Percentiles rank a stretch among this genome's conserved stretches.
Evolutionary conservation across 2,888 invertebrate genomes (phyloP).

Genomic region (Petrophora chlorosata): DNA sequence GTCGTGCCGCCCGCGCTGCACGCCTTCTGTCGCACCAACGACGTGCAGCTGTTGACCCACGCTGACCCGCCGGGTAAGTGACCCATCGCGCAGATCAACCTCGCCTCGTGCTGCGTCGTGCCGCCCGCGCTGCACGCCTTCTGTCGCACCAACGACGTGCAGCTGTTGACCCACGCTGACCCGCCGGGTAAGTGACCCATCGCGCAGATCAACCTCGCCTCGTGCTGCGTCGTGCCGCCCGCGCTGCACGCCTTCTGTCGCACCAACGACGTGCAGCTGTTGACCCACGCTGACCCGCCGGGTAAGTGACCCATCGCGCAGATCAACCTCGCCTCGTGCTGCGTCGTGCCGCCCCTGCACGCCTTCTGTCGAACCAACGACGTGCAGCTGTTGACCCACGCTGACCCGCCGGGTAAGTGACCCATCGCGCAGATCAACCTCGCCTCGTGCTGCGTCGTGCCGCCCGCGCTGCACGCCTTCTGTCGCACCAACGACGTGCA

Average conservation of each 20-base stretch:
- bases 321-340: constrained; percentile 96
- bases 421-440: constrained; percentile 93
- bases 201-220: constrained; percentile 95
- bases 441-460: constrained; percentile 96
- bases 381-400: constrained; percentile 97
- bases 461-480: constrained; percentile 94
- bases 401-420: constrained; percentile 67
- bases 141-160: constrained; percentile 95
- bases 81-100: constrained; percentile 96
- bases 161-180: constrained; percentile 96
- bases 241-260: constrained; percentile 95
- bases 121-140: constrained; percentile 95
- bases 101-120: constrained; percentile 96
- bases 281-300: constrained; percentile 92
- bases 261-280: constrained; percentile 94
- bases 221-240: constrained; percentile 97
- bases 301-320: constrained; percentile 82
- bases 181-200: background rate
- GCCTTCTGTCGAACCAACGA: constrained; percentile 95
- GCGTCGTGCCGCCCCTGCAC: no score
- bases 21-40: constrained; percentile 94
- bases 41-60: constrained; percentile 97
- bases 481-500: constrained; percentile 96
- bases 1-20: constrained; percentile 97
- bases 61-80: constrained; percentile 96